Evolutionary conservation across 2,888 invertebrate genomes (phyloP).

Genomic region (Taphrorychus bicolor): DNA sequence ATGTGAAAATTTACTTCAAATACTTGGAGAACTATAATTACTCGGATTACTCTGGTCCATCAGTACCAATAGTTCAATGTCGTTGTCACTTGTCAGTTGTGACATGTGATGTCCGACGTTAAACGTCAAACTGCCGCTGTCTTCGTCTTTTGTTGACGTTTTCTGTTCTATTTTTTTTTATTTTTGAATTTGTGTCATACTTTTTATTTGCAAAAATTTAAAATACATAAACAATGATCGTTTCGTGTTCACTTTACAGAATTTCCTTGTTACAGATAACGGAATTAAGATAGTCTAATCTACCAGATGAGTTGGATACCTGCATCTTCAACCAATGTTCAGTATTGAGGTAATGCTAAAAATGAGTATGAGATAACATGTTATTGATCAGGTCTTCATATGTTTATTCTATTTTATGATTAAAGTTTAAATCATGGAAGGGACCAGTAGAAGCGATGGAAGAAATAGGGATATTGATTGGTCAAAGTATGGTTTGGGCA

Average conservation of each 20-base stretch:
- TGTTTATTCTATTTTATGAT: background rate
- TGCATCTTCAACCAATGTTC: background rate
- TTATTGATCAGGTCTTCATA: conserved; percentile 3
- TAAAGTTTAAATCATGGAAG: conserved; percentile 43
- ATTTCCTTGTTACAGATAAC: background rate
- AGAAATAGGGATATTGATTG: conserved; percentile 62
- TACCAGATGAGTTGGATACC: background rate
- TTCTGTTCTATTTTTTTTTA: too few relatives aligned
- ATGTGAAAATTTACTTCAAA: too few relatives aligned
- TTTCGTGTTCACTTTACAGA: background rate
- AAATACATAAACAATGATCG: background rate
- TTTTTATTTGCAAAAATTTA: background rate
- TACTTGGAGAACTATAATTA: too few relatives aligned
- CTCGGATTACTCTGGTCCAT: too few relatives aligned
- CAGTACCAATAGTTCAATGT: too few relatives aligned
- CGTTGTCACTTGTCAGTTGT: too few relatives aligned
- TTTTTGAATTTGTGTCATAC: too few relatives aligned
- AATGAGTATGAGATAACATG: background rate
- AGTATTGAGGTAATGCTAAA: background rate
- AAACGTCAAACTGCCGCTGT: too few relatives aligned
- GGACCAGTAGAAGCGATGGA: conserved; percentile 42
- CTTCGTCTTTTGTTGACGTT: too few relatives aligned
- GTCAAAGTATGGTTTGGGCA: conserved; percentile 64
- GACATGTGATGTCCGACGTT: too few relatives aligned
- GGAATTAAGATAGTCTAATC: conserved; percentile 3